Evolutionary conservation across 2,113 vertebrate species (phyloP).

Genomic region (Poicephalus gulielmi): DNA sequence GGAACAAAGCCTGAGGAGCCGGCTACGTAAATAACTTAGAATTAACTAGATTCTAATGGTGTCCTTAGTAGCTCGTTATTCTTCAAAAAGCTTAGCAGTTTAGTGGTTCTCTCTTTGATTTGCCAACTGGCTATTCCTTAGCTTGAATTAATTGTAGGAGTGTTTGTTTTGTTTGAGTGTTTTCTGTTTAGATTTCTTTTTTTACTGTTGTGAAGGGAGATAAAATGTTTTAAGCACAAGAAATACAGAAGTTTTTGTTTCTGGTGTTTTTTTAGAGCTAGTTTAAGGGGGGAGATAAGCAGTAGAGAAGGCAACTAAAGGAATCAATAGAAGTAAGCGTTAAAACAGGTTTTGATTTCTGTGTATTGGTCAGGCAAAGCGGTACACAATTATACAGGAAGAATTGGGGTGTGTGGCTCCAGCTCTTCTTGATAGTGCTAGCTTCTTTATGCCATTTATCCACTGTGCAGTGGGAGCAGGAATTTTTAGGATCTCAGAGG

Average conservation of each 20-base stretch:
- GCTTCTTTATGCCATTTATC: neutral
- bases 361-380: neutral
- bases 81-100: neutral
- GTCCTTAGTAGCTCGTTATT: neutral
- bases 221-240: neutral
- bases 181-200: neutral
- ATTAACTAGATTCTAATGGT: neutral
- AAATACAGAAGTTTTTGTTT: neutral
- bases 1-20: slow-evolving; percentile 7
- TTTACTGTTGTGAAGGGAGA: slow-evolving; percentile 3
- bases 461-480: neutral
- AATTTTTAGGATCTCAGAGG: neutral
- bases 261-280: neutral
- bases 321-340: neutral
- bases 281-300: neutral
- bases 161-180: neutral
- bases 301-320: neutral
- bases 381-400: neutral
- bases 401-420: neutral
- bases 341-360: neutral
- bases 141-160: slow-evolving; percentile 10
- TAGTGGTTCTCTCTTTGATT: neutral
- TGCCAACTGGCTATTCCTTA: neutral
- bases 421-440: neutral
- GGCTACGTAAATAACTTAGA: neutral